Evolutionary conservation across 2,797 vertebrate species (phyloP), one percentile per base, ranked within the genome.

Genomic region (Takifugu rubripes): DNA sequence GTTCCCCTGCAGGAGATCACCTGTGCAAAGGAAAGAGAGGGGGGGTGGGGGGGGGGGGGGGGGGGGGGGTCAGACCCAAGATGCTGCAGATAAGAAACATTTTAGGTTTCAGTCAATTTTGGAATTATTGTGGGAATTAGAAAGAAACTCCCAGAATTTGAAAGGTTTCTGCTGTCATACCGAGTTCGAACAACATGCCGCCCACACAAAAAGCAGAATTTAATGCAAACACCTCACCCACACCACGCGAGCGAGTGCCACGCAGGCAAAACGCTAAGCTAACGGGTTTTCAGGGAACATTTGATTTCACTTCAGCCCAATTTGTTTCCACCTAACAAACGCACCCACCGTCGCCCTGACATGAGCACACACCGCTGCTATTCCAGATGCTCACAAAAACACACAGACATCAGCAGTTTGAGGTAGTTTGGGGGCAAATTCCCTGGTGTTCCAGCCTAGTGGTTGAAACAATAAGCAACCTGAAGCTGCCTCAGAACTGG

Each of bases 1-100:
- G 27, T 77, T 84, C 76, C 72, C 81, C 85, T 80, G 78, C 73
- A 79, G 84, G 81, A 84, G 80, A 75, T 84, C 83, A 81, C 83
- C 82, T 88, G 66, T 10, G 25, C 46, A 72, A 50, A 77, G 33
- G 72, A 27, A 54, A 50, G 6, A 55, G 33, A 36, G 40, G 12
- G 7, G 26, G 26, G 26, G 4, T 27, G 26, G 26, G 1, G 4
- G 2, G 8, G 31, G 27, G 27, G 27, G 1, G 8, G 9, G 9
- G 31, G 31, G 1, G 3, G 31, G 31, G 29, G 2, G 10, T 10
- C 31, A 40, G 11, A 3, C 3, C 36, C 36, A 40, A 2, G 36
- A 14, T 14, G 36, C 36, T 40, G 36, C 14, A 40, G 36, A 14
- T 14, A 12, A 40, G 14, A 40, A 14, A 40, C 3, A 9, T 14